Evolutionary conservation across 2,888 invertebrate species (phyloP), one percentile per base, ranked within the genome.

Genomic region (Napeogenes inachia): DNA sequence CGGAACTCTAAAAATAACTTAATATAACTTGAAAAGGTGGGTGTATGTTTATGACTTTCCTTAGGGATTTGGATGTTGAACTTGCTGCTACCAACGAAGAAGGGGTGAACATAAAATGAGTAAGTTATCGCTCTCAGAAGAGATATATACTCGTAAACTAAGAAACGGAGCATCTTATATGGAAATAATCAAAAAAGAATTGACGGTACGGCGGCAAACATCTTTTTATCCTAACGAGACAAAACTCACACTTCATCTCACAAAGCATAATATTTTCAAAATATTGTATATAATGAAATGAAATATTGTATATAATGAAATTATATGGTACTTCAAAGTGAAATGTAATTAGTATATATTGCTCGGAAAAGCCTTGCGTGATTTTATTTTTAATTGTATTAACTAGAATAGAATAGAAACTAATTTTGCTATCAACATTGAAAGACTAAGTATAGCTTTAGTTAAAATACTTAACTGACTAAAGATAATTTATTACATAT

Each of bases 121-220:
- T 89, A 87, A 89, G 86, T 87, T 89, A 89, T 87, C 80, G 84
- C 86, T 81, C 88, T 87, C 88, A 77, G 82, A 85, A 89, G 89
- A 86, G 86, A 84, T 86, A 85, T 85, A 81, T 79, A 81, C 79
- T 85, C 85, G 82, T 89, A 88, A 89, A 88, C 84, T 80, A 78
- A 82, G 84, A 79, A 84, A 84, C 78, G 78, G 73, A 79, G 80
- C 78, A 78, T 75, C 81, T 85, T 82, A 82, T 85, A 85, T 82
- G 82, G 84, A 87, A 88, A 87, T 89, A 86, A 89, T 89, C 85
- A 87, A 85, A 80, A 80, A 74, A 71, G 77, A 84, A 84, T 85
- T 80, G 83, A 84, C 80, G 58, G 60, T 30, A 30, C 10, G 30
- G 50, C 0, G 50, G 30, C 50, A 50, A 50, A 50, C 12, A 10